These are phyloP conservation scores for Gasterosteus aculeatus DNA, from an alignment of 2,113 vertebrate genomes.

Conservation along the genomic window DNA sequence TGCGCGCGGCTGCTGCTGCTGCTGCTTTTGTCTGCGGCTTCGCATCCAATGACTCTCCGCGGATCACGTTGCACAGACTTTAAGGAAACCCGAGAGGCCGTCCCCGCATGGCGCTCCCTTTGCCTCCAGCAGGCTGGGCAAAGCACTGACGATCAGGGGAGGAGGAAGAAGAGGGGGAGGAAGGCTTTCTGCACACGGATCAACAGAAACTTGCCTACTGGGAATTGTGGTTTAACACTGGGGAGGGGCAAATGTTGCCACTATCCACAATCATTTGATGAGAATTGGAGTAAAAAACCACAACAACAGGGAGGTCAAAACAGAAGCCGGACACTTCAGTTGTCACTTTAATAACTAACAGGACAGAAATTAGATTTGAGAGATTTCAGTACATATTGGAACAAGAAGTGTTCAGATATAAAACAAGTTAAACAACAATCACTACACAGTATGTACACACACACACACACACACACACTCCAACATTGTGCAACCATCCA, in stretches of 20 bases:
- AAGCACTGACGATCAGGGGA: slow-evolving; percentile 23
- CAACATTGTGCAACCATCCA: slow-evolving; percentile 24
- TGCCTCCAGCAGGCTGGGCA: slow-evolving; percentile 36
- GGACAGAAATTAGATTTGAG: slow-evolving; percentile 48
- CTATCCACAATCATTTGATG: background rate
- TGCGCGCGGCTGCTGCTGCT: background rate
- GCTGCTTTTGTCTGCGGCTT: slow-evolving; percentile 34
- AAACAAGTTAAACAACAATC: slow-evolving; percentile 13
- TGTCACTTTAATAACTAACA: slow-evolving; percentile 75
- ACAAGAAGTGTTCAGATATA: slow-evolving; percentile 34
- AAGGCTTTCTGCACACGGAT: slow-evolving; percentile 34
- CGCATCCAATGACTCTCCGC: slow-evolving; percentile 8
- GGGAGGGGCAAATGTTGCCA: slow-evolving; percentile 5
- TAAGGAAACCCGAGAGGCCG: background rate
- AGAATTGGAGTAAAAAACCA: background rate
- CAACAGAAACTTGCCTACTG: slow-evolving; percentile 63
- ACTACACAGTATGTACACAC: slow-evolving; percentile 32
- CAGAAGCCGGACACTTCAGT: slow-evolving; percentile 27
- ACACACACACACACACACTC: background rate
- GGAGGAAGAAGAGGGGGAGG: slow-evolving; percentile 18
- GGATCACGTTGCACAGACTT: slow-evolving; percentile 53
- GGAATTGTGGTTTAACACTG: slow-evolving; percentile 59
- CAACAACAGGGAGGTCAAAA: background rate
- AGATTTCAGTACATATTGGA: slow-evolving; percentile 36
- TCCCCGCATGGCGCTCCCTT: slow-evolving; percentile 55